A percentile compares a stretch with the other conserved stretches of the same genome.
These are phyloP conservation scores for Phalera bucephala DNA, from an alignment of 2,888 invertebrate genomes.

Conservation along the genomic window DNA sequence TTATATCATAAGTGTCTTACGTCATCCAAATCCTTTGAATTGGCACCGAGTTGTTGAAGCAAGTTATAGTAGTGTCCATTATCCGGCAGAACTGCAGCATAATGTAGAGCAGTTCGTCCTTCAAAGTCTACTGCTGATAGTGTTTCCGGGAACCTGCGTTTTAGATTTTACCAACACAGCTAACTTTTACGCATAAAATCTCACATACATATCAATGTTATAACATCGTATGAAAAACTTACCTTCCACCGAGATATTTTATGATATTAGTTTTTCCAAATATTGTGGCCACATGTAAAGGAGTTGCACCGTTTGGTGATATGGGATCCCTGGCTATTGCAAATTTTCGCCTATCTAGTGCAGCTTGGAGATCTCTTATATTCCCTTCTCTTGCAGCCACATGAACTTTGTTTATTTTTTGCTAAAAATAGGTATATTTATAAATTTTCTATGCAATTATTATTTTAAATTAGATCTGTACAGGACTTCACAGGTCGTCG, in stretches of 20 bases:
- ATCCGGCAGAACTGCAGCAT: slow-evolving; percentile 92
- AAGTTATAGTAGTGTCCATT: slow-evolving; percentile 95
- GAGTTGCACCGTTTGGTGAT: slow-evolving; percentile 92
- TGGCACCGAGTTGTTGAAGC: slow-evolving; percentile 92
- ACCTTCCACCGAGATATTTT: slow-evolving; percentile 84
- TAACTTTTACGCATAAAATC: too few species aligned
- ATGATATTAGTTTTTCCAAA: slow-evolving; percentile 92
- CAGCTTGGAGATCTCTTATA: slow-evolving; percentile 91
- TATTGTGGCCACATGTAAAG: slow-evolving; percentile 92
- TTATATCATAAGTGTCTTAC: slow-evolving; percentile 73
- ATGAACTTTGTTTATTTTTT: slow-evolving; percentile 95
- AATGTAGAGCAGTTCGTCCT: slow-evolving; percentile 94
- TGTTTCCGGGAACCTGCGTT: slow-evolving; percentile 94
- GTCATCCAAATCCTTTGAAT: slow-evolving; percentile 91
- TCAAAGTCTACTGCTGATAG: slow-evolving; percentile 90
- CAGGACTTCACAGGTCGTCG: too few species aligned
- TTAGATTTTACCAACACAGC: too few species aligned
- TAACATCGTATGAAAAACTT: too few species aligned
- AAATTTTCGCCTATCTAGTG: slow-evolving; percentile 94
- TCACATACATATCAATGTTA: too few species aligned
- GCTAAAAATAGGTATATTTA: slow-evolving; percentile 84
- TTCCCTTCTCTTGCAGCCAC: slow-evolving; percentile 93
- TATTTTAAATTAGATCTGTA: too few species aligned
- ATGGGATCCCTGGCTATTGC: slow-evolving; percentile 93
- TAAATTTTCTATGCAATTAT: too few species aligned